Base-by-base conservation (phyloP, 2,888 invertebrate genomes). In the Byasa hedistus region DNA sequence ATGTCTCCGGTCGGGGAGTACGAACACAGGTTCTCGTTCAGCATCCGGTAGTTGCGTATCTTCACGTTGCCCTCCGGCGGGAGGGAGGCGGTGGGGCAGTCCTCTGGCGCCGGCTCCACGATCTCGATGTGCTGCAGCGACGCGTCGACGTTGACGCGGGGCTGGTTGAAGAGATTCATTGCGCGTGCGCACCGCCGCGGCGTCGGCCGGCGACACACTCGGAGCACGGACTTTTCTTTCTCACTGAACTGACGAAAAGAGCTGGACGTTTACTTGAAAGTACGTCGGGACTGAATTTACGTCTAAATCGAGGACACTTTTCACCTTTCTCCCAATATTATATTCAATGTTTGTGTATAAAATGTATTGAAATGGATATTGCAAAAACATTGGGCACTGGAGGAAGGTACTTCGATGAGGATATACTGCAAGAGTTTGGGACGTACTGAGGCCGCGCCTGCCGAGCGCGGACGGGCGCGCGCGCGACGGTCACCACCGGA, bases 41-140 rank as follows among this genome's bases (percentile, higher is more conserved):
- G 75, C 66, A 84, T 70, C 56, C 87, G 82, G 75, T 89, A 91
- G 79, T 87, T 87, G 69, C 80, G 81, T 60, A 84, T 73, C 72
- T 86, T 87, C 62, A 86, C 83, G 79, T 89, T 85, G 63, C 86
- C 87, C 68, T 90, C 89, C 2, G 87, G 85, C 23, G 85, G 85
- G 51, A 86, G 78, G 4, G 79, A 72, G 61, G 74, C 73, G 65
- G 79, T 66, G 69, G 80, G 77, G 75, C 85, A 86, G 74, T 81
- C 76, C 65, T 79, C 83, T 62, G 81, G 78, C 69, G 73, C 77
- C 5, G 89, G 85, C 66, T 89, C 85, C 59, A 82, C 78, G 71
- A 89, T 82, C 70, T 86, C 82, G 69, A 89, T 86, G 75, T 75
- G 70, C 73, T 70, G 68, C 73, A 76, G 68, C 70, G 76, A 71